Conservation (phyloP, 2,888 invertebrate species). For the Nemotelus nigrinus region DNA sequence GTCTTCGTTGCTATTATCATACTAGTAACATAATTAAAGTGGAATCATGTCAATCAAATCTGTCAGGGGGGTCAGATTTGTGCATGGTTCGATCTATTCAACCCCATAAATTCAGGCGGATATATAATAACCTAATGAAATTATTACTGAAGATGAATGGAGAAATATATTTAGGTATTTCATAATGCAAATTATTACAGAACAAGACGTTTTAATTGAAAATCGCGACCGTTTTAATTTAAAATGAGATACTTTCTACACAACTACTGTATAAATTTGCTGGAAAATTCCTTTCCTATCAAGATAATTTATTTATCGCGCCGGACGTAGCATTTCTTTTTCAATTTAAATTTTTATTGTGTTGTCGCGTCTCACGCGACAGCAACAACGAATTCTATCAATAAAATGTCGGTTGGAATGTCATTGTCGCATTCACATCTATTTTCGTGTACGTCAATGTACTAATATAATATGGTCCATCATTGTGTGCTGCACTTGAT, state of each 20-base stretch:
- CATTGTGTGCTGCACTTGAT: not conserved
- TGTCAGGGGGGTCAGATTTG: too few species aligned
- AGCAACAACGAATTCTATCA: not conserved
- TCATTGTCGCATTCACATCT: not conserved
- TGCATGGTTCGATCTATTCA: too few species aligned
- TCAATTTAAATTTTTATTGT: not conserved
- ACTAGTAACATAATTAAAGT: too few species aligned
- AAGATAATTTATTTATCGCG: slow-evolving; percentile 9
- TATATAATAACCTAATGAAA: too few species aligned
- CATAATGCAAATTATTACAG: not conserved
- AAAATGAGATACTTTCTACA: not conserved
- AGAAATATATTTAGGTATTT: not conserved
- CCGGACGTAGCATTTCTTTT: slow-evolving; percentile 20
- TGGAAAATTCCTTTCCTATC: not conserved
- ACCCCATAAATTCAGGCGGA: too few species aligned
- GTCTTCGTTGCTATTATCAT: too few species aligned
- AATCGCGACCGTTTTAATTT: slow-evolving; percentile 19
- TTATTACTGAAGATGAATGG: too few species aligned
- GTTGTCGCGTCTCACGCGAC: slow-evolving; percentile 5
- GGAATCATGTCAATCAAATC: too few species aligned
- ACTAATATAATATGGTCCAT: not conserved
- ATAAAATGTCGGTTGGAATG: not conserved
- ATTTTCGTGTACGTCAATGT: not conserved
- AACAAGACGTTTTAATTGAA: slow-evolving; percentile 1
- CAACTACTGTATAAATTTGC: not conserved